Conservation (phyloP, 23 tunicate genomes). For the Clavelina lepadiformis region DNA sequence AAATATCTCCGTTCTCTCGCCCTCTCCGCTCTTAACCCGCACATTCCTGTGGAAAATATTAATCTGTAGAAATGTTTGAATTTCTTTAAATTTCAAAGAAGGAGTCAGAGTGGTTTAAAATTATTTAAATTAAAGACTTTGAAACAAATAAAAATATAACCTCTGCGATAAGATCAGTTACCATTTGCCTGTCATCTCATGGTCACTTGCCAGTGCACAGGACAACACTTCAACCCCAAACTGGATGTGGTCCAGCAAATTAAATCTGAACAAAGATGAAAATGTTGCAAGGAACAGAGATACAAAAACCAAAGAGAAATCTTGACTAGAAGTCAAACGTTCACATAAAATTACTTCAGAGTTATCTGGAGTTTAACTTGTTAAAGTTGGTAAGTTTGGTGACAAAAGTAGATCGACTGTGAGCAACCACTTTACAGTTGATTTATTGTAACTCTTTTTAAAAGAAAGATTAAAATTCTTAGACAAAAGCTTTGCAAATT, state of each 20-base stretch:
- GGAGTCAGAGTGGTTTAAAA: background rate
- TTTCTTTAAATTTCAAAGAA: background rate
- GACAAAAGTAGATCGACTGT: too few species aligned
- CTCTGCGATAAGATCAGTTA: background rate
- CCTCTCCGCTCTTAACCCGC: conserved; percentile 2
- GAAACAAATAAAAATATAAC: background rate
- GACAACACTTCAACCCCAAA: conserved; percentile 53
- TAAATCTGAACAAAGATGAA: conserved; percentile 39
- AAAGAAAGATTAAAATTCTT: too few species aligned
- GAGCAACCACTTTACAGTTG: too few species aligned
- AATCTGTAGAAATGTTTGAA: background rate
- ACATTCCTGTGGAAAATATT: conserved; percentile 16
- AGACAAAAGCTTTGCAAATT: too few species aligned
- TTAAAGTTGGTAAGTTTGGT: too few species aligned
- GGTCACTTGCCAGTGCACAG: conserved; percentile 23
- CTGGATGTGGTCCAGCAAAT: conserved; percentile 30
- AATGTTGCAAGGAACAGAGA: too few species aligned
- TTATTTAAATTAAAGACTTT: too few species aligned
- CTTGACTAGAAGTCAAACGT: too few species aligned
- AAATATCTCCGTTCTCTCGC: conserved; percentile 4
- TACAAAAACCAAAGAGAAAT: too few species aligned
- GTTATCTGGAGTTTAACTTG: too few species aligned
- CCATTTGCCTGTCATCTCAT: conserved; percentile 63
- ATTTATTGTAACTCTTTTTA: too few species aligned
- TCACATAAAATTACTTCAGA: too few species aligned